Percentiles rank a stretch among this genome's conserved stretches.
Conservation (phyloP, 2,797 vertebrate species). For the Lagodon rhomboides region DNA sequence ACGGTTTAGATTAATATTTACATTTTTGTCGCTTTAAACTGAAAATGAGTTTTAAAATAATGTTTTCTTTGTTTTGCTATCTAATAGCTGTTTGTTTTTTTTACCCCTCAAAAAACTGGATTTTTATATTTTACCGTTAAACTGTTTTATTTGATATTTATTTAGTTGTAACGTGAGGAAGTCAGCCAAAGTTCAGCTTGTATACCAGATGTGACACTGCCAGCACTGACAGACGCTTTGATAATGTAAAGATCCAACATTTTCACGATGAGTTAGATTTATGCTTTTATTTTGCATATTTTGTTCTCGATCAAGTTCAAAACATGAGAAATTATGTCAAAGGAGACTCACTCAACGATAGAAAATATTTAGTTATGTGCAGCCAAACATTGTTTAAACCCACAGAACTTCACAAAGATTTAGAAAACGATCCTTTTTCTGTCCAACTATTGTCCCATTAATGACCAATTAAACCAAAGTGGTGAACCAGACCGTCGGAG, state of each 20-base stretch:
- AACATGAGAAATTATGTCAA: not conserved
- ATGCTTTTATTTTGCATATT: not conserved
- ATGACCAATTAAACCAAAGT: no score
- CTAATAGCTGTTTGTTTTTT: not conserved
- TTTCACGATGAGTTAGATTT: no score
- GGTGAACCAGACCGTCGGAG: no score
- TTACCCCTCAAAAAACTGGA: constrained; percentile 9
- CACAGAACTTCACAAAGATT: no score
- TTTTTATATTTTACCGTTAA: not conserved
- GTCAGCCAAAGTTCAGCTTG: constrained; percentile 35
- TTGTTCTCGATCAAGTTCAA: not conserved
- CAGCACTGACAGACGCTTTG: constrained; percentile 1
- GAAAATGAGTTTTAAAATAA: not conserved
- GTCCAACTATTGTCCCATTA: no score
- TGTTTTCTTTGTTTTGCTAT: constrained; percentile 1
- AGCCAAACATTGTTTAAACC: no score
- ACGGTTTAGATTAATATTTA: not conserved
- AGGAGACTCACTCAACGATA: no score
- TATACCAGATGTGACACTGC: constrained; percentile 41
- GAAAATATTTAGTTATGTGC: no score
- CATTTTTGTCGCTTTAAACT: not conserved
- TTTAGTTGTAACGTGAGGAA: constrained; percentile 9
- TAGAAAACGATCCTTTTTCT: no score
- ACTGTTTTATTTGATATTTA: constrained; percentile 17
- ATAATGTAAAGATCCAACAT: not conserved